Base-by-base conservation (phyloP, 1,140 invertebrate species). In the Halotydeus destructor region DNA sequence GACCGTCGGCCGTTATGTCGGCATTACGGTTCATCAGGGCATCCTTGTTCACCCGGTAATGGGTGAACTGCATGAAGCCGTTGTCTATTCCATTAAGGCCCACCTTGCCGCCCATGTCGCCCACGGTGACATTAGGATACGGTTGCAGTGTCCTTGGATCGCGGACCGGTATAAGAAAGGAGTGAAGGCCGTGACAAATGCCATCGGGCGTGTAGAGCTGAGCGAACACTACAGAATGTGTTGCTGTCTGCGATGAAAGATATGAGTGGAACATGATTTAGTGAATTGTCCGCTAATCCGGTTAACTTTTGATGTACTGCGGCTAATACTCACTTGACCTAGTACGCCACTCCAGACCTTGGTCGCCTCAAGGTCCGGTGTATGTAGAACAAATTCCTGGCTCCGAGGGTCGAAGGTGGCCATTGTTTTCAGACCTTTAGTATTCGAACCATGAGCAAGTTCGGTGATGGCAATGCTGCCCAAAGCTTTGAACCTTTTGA, bases 311-410 rank as follows among this genome's bases (percentile, higher is more conserved):
- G n/a, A n/a, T n/a, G n/a, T n/a, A n/a, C n/a, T n/a, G n/a, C n/a
- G n/a, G n/a, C n/a, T n/a, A n/a, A n/a, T n/a, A n/a, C n/a, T n/a
- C n/a, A n/a, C n/a, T n/a, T n/a, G 75, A 73, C 82, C 79, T 62
- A 88, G 66, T 63, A 79, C 80, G 50, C 83, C 84, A 52, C 76
- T 69, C 88, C 86, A 96, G 62, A 82, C 86, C 68, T 96, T 96
- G 32, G 81, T 80, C 19, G 85, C 82, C 60, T 89, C 75, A 63
- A 91, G 81, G 60, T 86, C 78, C 0, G 86, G 84, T 0, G 85
- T 81, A 56, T 91, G 72, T 11, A 96, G 66, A 21, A 89, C 68
- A 63, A 93, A 93, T 59, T 76, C 70, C 63, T 65, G 51, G 9
- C 69, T 72, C 19, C 59, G 58, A 0, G 71, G 63, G 59, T 91